Conservation (phyloP, 2,797 vertebrate genomes). For the Neosilurus mollespiculum region DNA sequence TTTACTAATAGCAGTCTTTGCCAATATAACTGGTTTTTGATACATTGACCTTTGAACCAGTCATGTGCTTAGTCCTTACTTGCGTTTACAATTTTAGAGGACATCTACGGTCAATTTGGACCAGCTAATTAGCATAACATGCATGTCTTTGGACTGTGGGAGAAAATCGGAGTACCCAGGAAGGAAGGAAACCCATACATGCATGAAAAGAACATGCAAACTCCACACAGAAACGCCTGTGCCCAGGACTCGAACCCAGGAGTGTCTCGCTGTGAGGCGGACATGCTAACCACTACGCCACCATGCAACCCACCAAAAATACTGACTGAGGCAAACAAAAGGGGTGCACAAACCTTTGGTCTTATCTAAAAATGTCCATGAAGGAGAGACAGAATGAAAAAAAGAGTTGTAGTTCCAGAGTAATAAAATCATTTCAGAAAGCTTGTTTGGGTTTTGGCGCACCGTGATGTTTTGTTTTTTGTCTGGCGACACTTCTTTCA, state of each 20-base stretch:
- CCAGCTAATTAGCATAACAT: too few relatives aligned
- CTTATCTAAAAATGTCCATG: too few relatives aligned
- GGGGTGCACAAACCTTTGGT: neutral
- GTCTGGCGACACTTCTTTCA: conserved; percentile 4
- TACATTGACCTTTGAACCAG: neutral
- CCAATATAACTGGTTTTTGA: neutral
- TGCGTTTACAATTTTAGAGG: neutral
- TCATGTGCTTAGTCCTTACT: neutral
- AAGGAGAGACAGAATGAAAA: neutral
- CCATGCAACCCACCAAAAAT: too few relatives aligned
- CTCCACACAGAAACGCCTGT: too few relatives aligned
- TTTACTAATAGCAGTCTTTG: neutral
- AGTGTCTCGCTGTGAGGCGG: too few relatives aligned
- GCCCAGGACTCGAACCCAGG: too few relatives aligned
- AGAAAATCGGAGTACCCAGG: too few relatives aligned
- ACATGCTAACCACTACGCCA: too few relatives aligned
- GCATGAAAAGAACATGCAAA: too few relatives aligned
- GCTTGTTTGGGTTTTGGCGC: neutral
- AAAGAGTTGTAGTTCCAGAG: neutral
- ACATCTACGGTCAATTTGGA: too few relatives aligned
- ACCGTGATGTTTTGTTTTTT: neutral
- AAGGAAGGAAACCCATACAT: too few relatives aligned
- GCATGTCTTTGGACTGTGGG: too few relatives aligned
- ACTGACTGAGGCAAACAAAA: neutral
- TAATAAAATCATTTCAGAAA: neutral